phyloP scores from a whole-genome alignment of 2,797 vertebrate genomes.

The Characodon lateralis region DNA sequence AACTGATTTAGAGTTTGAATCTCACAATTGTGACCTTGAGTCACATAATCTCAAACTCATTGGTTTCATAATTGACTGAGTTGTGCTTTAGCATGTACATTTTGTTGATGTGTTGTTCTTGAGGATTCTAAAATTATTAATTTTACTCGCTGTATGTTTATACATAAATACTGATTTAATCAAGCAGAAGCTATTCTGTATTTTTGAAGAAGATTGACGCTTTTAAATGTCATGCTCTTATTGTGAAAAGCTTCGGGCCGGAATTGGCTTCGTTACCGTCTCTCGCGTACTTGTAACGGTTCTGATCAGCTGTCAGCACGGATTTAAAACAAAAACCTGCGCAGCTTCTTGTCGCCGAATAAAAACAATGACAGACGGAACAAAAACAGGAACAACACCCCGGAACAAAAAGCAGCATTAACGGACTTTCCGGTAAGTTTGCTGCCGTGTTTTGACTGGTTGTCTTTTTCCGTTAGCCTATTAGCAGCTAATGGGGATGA shows the following conservation, averaged over 20 bases:
- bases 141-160: neutral
- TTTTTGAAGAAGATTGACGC: neutral
- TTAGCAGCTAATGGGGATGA: constrained; percentile 56
- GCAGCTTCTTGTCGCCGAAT: neutral
- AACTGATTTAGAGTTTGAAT: too few species aligned
- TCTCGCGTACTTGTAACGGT: neutral
- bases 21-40: too few species aligned
- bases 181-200: neutral
- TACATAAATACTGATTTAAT: neutral
- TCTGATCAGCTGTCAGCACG: constrained; percentile 49
- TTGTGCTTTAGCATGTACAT: too few species aligned
- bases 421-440: constrained; percentile 64
- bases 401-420: constrained; percentile 15
- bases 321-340: constrained; percentile 12
- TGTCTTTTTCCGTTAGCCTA: constrained; percentile 29
- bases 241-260: constrained; percentile 20
- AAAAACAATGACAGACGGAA: constrained; percentile 42
- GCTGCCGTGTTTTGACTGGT: neutral
- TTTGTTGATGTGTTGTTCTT: neutral
- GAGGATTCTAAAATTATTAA: neutral
- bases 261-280: constrained; percentile 49
- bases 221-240: neutral
- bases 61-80: too few species aligned
- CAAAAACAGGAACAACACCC: neutral
- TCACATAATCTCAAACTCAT: neutral